Base-by-base conservation (phyloP, 2,888 invertebrate genomes). In the Meiosimyza decipiens region DNA sequence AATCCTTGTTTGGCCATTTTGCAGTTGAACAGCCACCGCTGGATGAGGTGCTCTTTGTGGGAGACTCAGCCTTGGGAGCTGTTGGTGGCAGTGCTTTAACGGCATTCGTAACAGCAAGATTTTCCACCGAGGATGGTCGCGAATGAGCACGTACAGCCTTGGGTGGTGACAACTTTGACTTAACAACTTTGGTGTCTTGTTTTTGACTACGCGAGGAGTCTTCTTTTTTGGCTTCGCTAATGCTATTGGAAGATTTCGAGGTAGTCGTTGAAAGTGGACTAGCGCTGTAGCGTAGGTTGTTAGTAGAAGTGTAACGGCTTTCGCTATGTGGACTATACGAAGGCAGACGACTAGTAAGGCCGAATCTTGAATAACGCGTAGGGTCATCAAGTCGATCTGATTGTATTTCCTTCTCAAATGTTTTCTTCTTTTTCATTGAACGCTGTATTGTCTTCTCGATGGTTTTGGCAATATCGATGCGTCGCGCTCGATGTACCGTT, bases 381-480 rank as follows among this genome's bases (percentile, higher is more conserved):
- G 91, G 88, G 78, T 93, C 93, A 76, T 93, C 93, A 80, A 91
- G 81, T 69, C 92, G 88, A 81, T 94, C 94, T 0, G 92, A 92
- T 80, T 94, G 94, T 66, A 92, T 90, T 86, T 91, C 92, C 82
- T 92, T 92, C 79, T 94, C 92, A n/a, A 89, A 82, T 87, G 89
- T 91, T 80, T 89, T 88, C 1, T 89, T 89, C 76, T 88, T 89
- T 73, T 85, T 89, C 74, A 89, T 91, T 2, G 90, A 87, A 57
- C 91, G 88, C 13, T 89, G 89, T n/a, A 93, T 88, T 69, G 91
- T 91, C 84, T 92, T 93, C 84, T 94, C 92, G 65, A 92, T 88
- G 5, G 91, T 90, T 82, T 93, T 92, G 7, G 93, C 92, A 81
- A 93, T 89, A 78, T 94, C 94, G 0, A 91, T 90, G 82, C 94